Percentiles rank a stretch among this genome's conserved stretches.
These are phyloP conservation scores for Philaethria dido DNA, from an alignment of 2,888 invertebrate species.

Conservation along the genomic window DNA sequence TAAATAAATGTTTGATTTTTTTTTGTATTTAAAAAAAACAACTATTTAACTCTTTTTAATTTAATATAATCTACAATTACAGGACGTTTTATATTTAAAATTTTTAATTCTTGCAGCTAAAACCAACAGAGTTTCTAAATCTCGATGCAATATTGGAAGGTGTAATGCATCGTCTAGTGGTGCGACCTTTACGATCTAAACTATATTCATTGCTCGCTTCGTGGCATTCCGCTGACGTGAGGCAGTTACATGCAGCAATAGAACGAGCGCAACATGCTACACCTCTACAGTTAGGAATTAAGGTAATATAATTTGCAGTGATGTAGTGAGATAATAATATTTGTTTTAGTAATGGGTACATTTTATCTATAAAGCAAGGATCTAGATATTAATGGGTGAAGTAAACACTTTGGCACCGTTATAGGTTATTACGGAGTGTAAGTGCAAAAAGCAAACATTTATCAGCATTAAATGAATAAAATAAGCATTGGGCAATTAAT, in stretches of 20 bases:
- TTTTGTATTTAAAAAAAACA: too few relatives aligned
- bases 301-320: slow-evolving; percentile 69
- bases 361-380: too few relatives aligned
- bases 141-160: slow-evolving; percentile 97
- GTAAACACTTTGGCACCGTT: too few relatives aligned
- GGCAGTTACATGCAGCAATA: slow-evolving; percentile 88
- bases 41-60: too few relatives aligned
- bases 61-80: too few relatives aligned
- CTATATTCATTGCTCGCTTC: slow-evolving; percentile 94
- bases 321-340: neutral
- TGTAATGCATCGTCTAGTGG: slow-evolving; percentile 96
- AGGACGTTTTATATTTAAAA: neutral
- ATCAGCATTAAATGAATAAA: too few relatives aligned
- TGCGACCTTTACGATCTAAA: slow-evolving; percentile 92
- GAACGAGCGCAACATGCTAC: slow-evolving; percentile 87
- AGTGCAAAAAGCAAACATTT: too few relatives aligned
- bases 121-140: slow-evolving; percentile 96
- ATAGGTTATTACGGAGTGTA: too few relatives aligned
- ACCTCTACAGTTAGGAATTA: slow-evolving; percentile 87
- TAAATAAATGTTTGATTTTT: too few relatives aligned
- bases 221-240: slow-evolving; percentile 92
- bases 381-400: too few relatives aligned
- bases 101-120: slow-evolving; percentile 82
- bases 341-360: neutral
- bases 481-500: too few relatives aligned